Evolutionary conservation across 2,888 invertebrate genomes (phyloP), one percentile per base, ranked within the genome.

Genomic region (Amorpha juglandis): DNA sequence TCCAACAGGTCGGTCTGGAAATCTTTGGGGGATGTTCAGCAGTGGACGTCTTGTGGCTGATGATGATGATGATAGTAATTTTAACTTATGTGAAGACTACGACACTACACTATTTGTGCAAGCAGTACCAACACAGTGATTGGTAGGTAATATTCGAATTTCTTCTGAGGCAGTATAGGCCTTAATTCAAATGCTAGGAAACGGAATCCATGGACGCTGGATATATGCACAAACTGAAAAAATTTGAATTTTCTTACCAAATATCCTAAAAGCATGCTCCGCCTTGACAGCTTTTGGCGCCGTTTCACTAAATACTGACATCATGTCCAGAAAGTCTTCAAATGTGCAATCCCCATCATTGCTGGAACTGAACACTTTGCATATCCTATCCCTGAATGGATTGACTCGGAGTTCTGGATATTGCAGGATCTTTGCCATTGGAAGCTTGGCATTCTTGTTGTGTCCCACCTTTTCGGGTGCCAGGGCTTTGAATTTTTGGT

Each of bases 241-340:
- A n/a, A n/a, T n/a, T n/a, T n/a, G n/a, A 47, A 63, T 19, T 58
- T 62, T 77, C 83, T 91, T 94, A 98, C 98, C 98, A 94, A 98
- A 98, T 89, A 99, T 98, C 84, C 98, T 95, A 91, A 99, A 99
- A 3, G 98, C 98, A 92, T 99, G 98, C 84, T 98, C 98, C 14
- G 98, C 97, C 88, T 99, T 99, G 0, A 99, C 97, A 71, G 97
- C 96, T 77, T 97, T 96, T 0, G 98, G 98, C 9, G 98, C 98
- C 79, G 95, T 95, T 78, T 98, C 98, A 83, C 98, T 97, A 78
- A 99, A 98, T 19, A 98, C 98, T 0, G 98, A 98, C 97, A 98
- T 98, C 98, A 99, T 98, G 80, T 99, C 98, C 3, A 99, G 94
- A 82, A 98, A 99, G 86, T 99, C 98, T 88, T 99, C 98, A 90